A percentile compares a stretch with the other conserved stretches of the same genome.
Conservation (phyloP, 2,797 vertebrate genomes). For the Arnoldichthys spilopterus region DNA sequence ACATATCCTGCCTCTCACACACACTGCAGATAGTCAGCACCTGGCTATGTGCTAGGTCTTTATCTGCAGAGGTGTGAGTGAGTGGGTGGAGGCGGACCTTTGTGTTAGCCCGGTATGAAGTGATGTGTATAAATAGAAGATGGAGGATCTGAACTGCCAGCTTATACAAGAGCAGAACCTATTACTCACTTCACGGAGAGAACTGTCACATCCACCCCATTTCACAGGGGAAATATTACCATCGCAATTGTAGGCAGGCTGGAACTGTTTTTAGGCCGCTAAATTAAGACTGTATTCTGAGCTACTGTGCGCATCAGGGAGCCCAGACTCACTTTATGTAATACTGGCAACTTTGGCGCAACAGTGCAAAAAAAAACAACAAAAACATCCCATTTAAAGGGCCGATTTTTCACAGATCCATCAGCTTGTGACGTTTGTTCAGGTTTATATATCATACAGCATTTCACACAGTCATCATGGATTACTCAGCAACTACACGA, state of each 20-base stretch:
- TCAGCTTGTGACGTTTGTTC: too few relatives aligned
- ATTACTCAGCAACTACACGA: too few relatives aligned
- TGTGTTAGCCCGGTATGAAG: constrained; percentile 38
- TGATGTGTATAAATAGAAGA: constrained; percentile 48
- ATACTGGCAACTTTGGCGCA: not conserved
- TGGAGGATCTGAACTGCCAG: constrained; percentile 32
- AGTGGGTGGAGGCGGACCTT: constrained; percentile 47
- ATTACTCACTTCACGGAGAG: constrained; percentile 28
- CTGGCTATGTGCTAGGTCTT: constrained; percentile 35
- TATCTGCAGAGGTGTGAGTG: constrained; percentile 44
- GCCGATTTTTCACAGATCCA: too few relatives aligned
- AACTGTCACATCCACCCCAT: constrained; percentile 3
- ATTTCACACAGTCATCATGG: too few relatives aligned
- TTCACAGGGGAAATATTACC: constrained; percentile 14
- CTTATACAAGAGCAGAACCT: constrained; percentile 34
- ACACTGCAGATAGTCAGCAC: constrained; percentile 45
- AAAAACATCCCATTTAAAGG: too few relatives aligned
- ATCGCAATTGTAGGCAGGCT: not conserved
- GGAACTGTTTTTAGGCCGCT: not conserved
- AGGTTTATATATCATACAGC: too few relatives aligned
- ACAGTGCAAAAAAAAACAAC: too few relatives aligned
- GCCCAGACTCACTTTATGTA: constrained; percentile 4
- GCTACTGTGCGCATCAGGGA: not conserved
- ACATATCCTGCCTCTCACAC: constrained; percentile 9
- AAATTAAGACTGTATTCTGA: constrained; percentile 10